Evolutionary conservation across 2,113 vertebrate species (phyloP), one percentile per base, ranked within the genome.

Genomic region (Tychaedon coryphoeus): DNA sequence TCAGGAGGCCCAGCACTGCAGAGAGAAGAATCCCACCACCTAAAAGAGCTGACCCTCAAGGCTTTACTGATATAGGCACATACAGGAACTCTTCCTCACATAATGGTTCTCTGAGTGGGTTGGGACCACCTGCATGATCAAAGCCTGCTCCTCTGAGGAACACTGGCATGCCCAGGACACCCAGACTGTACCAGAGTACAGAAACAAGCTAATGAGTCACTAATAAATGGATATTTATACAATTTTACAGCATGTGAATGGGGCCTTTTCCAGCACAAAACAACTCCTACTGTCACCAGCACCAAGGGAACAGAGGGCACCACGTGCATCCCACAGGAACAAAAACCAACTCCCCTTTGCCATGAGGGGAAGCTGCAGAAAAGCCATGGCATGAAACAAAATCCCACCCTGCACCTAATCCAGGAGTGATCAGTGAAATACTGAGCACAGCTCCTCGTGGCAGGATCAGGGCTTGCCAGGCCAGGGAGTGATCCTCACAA

Each of bases 291-390:
- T 36, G 62, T 26, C 76, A 73, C 24, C 64, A 61, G 24, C 56
- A 57, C 20, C 76, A 22, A 12, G 11, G 58, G 69, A 34, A 60
- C 0, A 1, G 26, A 73, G 43, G 18, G 47, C 43, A 91, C 42
- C 28, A 36, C 0, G 0, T 26, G 50, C 1, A 3, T 7, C 50
- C 60, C 9, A 2, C 20, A 25, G 76, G 66, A 60, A 54, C 1
- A 18, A 2, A 57, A 81, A 78, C 22, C 61, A 54, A 34, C 20
- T 26, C 56, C 26, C 38, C 34, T 51, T 14, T 16, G 14, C 36
- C 15, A n/a, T 0, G 4, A 48, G 64, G 2, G 0, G 33, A 84
- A 40, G 28, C 42, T 61, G 15, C 4, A 50, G 43, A 18, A 88
- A 67, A 88, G 61, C 57, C 50, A 1, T 1, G 26, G 51, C 18